phyloP scores from a whole-genome alignment of 2,888 invertebrate genomes.

The Cryptocephalus moraei region DNA sequence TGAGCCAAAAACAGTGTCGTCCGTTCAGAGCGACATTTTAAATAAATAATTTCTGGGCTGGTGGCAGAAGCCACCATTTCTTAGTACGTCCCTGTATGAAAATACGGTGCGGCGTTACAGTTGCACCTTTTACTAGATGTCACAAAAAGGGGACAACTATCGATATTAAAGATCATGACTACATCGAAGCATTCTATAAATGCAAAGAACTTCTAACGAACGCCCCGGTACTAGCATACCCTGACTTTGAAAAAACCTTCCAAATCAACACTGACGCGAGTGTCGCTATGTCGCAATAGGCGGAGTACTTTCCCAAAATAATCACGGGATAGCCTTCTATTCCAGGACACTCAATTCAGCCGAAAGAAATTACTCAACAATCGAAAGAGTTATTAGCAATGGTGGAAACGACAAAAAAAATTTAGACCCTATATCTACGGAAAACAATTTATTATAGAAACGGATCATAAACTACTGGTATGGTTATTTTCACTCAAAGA shows the following conservation, averaged over 20 bases:
- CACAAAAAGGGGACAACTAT: conserved; percentile 15
- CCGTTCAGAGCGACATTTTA: no score
- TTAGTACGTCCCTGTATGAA: no score
- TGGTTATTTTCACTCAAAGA: no score
- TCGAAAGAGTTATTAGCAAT: conserved; percentile 26
- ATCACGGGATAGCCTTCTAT: conserved; percentile 13
- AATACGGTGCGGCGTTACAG: no score
- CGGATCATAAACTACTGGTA: no score
- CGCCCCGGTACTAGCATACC: not conserved
- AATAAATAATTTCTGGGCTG: no score
- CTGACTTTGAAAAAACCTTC: conserved; percentile 14
- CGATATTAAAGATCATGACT: not conserved
- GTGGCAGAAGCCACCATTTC: no score
- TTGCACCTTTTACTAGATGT: conserved; percentile 23
- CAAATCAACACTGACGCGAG: conserved; percentile 18
- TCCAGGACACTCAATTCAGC: conserved; percentile 21
- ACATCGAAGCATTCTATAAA: not conserved
- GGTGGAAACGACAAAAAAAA: not conserved
- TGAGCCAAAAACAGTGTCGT: no score
- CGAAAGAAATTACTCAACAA: conserved; percentile 12
- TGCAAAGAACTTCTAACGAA: no score
- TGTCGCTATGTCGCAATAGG: conserved; percentile 21
- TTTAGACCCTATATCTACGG: not conserved
- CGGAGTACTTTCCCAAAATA: conserved; percentile 13
- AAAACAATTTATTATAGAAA: no score